A percentile compares a stretch with the other conserved stretches of the same genome.
phyloP scores from a whole-genome alignment of 2,888 invertebrate species.

The Brachypterus glaber region DNA sequence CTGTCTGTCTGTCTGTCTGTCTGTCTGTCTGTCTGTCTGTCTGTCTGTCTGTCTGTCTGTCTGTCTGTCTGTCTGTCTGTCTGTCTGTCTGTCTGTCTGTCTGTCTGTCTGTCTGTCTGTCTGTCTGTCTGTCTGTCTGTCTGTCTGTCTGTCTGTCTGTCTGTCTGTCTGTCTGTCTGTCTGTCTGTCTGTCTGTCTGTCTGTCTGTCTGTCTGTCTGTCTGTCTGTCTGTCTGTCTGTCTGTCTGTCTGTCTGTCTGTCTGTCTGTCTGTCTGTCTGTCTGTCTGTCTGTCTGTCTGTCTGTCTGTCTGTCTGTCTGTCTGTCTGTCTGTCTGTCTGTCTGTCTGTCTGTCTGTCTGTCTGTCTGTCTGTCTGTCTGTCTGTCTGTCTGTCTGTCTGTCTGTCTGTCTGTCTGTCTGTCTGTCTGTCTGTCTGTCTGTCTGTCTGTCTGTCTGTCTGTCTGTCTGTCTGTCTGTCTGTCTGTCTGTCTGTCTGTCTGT shows the following conservation, averaged over 20 bases:
- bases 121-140: conserved; percentile 1
- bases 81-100: conserved; percentile 1
- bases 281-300: no score
- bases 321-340: conserved; percentile 2
- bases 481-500: conserved; percentile 2
- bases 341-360: conserved; percentile 2
- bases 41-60: conserved; percentile 1
- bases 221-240: conserved; percentile 1
- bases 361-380: conserved; percentile 2
- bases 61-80: conserved; percentile 1
- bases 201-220: conserved; percentile 1
- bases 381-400: conserved; percentile 2
- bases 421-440: not conserved
- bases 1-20: conserved; percentile 1
- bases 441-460: conserved; percentile 2
- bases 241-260: conserved; percentile 1
- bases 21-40: conserved; percentile 1
- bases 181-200: conserved; percentile 1
- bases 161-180: conserved; percentile 1
- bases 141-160: conserved; percentile 1
- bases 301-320: no score
- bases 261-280: conserved; percentile 1
- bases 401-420: conserved; percentile 1
- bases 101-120: conserved; percentile 1
- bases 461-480: conserved; percentile 2